Base-by-base conservation (phyloP, 1,140 invertebrate species). In the Onthophagus taurus region DNA sequence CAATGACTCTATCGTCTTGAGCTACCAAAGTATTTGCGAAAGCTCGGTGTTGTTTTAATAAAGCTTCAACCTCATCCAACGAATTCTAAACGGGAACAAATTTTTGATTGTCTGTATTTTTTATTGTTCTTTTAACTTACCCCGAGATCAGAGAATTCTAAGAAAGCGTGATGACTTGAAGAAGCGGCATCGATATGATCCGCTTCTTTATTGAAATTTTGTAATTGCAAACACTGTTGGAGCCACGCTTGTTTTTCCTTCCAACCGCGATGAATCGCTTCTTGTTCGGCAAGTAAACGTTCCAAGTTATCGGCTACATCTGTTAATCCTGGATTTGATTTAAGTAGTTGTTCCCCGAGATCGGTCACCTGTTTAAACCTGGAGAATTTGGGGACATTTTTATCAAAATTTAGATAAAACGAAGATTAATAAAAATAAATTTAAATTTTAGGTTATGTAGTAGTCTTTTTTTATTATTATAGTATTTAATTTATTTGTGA, bases 121-220 rank as follows among this genome's bases (percentile, higher is more conserved):
- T n/a, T 26, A n/a, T 26, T 26, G 24, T 26, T 7, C 7, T 26
- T 34, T 33, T 23, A 35, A 72, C 75, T 75, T 67, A 89, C 89
- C 24, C 92, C 93, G 29, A 91, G 72, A 54, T 93, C 81, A 7
- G 77, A 78, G 66, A 86, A 89, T 51, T 96, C 91, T 8, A 98
- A 69, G 67, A 93, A 96, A 0, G 89, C 85, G 62, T 94, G 85
- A 62, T 98, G 93, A 26, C 88, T 87, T 38, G 89, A 89, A 24
- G 88, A 94, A 3, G 89, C 84, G 0, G 93, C 90, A 68, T 98
- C 94, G 47, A 98, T 93, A 60, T 95, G 89, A 66, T 98, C 93
- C 0, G 93, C 94, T 68, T 99, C 95, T 39, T 89, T 78, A 63
- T 94, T 96, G 66, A 97, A 96, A 45, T 85, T 75, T 67, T 90